Base-by-base conservation (phyloP, 23 tunicate species). In the Halocynthia roretzi region DNA sequence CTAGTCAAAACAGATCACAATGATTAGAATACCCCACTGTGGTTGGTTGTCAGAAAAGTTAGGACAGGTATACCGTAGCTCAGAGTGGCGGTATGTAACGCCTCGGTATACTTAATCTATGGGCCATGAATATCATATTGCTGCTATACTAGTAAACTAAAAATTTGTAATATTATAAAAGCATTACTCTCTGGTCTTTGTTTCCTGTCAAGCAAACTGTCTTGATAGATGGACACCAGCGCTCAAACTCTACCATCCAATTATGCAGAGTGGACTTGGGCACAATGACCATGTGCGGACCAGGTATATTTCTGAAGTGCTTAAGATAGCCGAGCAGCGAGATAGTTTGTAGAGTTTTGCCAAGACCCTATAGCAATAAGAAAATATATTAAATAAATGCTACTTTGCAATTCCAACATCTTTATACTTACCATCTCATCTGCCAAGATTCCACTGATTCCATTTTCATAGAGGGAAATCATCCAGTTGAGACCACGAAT, bases 271-370 rank as follows among this genome's bases (percentile, higher is more conserved):
- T 94, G 15, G 95, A 87, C 53, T 94, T 94, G 53, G 99, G 99
- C 40, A 94, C 99, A 75, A 94, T 88, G 10, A 94, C 99, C 91
- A 94, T 81, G 52, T 94, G 99, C 8, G 99, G 99, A 8, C 99
- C 99, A 48, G 94, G 91, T 17, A 82, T 87, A 78, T 81, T 94
- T 21, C 90, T 85, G 84, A 71, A 94, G 68, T 94, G 95, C 58
- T 94, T 94, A 68, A 94, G 66, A 61, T 85, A 94, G 7, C 99
- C 99, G 61, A 94, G 82, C 72, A 94, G 55, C 5, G 99, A 94
- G 19, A 94, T 94, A 10, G 99, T 94, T 68, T 94, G 99, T 10
- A 94, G 75, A 52, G 99, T 94, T 71, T 94, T 94, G 8, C 99
- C 99, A 6, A 94, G 81, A 67, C 99, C 99, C 94, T 87, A 18